A percentile compares a stretch with the other conserved stretches of the same genome.
Conservation (phyloP, 2,113 vertebrate species). For the Rhinopomastus cyanomelas region DNA sequence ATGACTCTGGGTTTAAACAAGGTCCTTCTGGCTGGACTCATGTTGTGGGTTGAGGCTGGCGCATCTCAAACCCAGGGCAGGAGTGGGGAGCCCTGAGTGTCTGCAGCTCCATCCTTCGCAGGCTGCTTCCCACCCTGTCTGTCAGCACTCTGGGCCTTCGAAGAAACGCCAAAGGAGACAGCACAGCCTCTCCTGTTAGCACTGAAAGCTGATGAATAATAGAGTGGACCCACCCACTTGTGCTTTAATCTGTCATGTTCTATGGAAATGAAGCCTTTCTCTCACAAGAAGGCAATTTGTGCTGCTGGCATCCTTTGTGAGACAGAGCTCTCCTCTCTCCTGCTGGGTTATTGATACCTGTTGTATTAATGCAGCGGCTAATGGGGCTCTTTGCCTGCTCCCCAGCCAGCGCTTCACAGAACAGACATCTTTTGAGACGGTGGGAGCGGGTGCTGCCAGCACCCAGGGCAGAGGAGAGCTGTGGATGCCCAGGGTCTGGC, state of each 20-base stretch:
- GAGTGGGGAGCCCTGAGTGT: fast-evolving
- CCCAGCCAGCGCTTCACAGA: fast-evolving
- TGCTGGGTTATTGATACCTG: constrained; percentile 52
- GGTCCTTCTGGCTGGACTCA: neutral
- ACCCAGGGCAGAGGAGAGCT: neutral
- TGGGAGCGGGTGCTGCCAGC: neutral
- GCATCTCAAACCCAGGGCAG: neutral
- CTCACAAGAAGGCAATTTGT: constrained; percentile 62
- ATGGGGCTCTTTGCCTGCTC: neutral
- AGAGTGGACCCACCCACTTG: constrained; percentile 62
- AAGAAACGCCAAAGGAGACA: constrained; percentile 45
- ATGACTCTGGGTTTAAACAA: neutral
- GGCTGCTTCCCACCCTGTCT: neutral
- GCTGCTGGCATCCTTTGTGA: constrained; percentile 7
- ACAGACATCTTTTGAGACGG: neutral
- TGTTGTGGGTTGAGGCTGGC: neutral
- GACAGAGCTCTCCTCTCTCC: constrained; percentile 25
- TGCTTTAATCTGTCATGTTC: constrained; percentile 62
- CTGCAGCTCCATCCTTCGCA: neutral
- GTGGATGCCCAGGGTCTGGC: neutral
- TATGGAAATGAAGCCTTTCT: constrained; percentile 61
- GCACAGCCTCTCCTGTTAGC: constrained; percentile 26
- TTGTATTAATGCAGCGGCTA: neutral
- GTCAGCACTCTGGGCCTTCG: constrained; percentile 29
- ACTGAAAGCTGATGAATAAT: constrained; percentile 60